A percentile compares a stretch with the other conserved stretches of the same genome.
Evolutionary conservation across 2,113 vertebrate genomes (phyloP).

Genomic region (Falco punctatus): DNA sequence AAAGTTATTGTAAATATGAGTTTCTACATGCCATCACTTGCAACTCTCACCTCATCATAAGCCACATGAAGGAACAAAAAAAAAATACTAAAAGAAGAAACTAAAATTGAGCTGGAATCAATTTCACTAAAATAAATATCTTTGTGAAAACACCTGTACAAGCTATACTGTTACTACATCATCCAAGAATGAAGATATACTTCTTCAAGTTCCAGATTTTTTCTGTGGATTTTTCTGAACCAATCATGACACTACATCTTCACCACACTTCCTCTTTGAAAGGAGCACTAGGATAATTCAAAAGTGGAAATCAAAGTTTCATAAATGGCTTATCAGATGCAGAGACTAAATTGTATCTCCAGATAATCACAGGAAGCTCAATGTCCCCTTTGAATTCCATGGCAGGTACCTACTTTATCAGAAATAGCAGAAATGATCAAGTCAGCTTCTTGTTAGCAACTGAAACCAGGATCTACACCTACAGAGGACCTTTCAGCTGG

Average conservation of each 20-base stretch:
- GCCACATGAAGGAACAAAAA: not conserved
- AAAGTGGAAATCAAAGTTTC: not conserved
- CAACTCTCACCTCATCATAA: slow-evolving; percentile 30
- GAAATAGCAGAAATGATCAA: not conserved
- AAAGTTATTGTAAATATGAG: not conserved
- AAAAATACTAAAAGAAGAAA: slow-evolving; percentile 5
- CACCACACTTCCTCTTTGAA: not conserved
- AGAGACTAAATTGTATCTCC: not conserved
- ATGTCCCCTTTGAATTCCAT: not conserved
- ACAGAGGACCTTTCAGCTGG: not conserved
- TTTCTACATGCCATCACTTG: not conserved
- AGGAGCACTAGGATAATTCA: not conserved
- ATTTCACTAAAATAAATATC: slow-evolving; percentile 52
- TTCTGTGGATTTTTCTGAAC: not conserved
- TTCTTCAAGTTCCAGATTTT: not conserved
- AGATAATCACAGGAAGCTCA: not conserved
- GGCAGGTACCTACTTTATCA: not conserved
- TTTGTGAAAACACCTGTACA: slow-evolving; percentile 18
- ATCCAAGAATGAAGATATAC: slow-evolving; percentile 16
- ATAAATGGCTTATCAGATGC: not conserved
- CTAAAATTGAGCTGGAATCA: slow-evolving; percentile 25
- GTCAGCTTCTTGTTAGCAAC: not conserved
- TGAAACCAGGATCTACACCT: not conserved
- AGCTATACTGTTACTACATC: slow-evolving; percentile 20
- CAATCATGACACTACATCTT: not conserved